Conservation (phyloP, 2,888 invertebrate genomes). For the Clitarchus hookeri region DNA sequence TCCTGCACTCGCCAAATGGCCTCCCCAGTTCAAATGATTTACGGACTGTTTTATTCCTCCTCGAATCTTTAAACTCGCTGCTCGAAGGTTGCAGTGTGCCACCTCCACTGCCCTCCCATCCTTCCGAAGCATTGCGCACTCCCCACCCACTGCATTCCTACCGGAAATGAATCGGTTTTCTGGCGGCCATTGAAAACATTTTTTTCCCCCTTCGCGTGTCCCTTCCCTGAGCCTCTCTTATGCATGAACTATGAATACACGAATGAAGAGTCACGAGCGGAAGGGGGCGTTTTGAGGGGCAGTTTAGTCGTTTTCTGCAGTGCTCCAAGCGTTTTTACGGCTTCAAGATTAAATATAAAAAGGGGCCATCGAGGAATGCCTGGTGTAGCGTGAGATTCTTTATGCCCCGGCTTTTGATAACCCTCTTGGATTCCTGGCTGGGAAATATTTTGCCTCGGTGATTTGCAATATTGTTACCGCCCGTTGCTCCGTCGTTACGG, state of each 20-base stretch:
- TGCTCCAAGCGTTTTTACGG: conserved; percentile 21
- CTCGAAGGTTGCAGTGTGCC: not conserved
- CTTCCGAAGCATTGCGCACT: not conserved
- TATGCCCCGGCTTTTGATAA: conserved; percentile 6
- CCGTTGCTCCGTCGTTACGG: not conserved
- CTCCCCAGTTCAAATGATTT: not conserved
- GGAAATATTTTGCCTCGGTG: conserved; percentile 9
- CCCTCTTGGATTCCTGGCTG: not conserved
- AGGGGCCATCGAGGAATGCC: conserved; percentile 19
- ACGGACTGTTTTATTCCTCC: not conserved
- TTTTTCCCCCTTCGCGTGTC: not conserved
- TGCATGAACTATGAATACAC: conserved; percentile 17
- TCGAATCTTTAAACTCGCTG: conserved; percentile 1
- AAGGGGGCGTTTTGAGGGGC: not conserved
- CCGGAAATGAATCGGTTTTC: conserved; percentile 26
- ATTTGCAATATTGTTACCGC: not conserved
- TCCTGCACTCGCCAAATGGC: not conserved
- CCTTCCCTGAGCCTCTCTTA: conserved; percentile 7
- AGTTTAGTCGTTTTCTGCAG: not conserved
- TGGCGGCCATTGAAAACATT: conserved; percentile 17
- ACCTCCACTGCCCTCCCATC: not conserved
- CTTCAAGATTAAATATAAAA: conserved; percentile 24
- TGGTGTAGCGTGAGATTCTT: conserved; percentile 19
- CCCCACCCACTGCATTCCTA: not conserved
- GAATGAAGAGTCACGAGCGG: not conserved